Base-by-base conservation (phyloP, 2,797 vertebrate species). In the Falco rusticolus region DNA sequence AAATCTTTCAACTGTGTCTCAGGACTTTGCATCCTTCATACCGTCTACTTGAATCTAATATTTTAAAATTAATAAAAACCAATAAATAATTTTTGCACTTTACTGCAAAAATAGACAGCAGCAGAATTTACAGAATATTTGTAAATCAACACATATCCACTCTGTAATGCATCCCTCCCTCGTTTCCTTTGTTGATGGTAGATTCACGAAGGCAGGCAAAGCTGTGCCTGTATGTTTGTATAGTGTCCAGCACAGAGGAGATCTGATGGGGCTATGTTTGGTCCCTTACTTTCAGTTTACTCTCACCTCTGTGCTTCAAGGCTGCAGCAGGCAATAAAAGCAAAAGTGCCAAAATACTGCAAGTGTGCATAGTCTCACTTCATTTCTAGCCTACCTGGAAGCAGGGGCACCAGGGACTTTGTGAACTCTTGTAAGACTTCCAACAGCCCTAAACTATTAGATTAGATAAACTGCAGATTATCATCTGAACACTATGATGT, bases 381-480 rank as follows among this genome's bases (percentile, higher is more conserved):
- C 68, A 83, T 93, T 95, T 90, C 64, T 34, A 90, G 71, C 53
- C 71, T 78, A 95, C 93, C 88, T 89, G 91, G 85, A 92, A 85
- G 28, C 57, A 71, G 84, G 83, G 33, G 78, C 75, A 61, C 80
- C 66, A 65, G 41, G 75, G 78, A 37, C 63, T 77, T n/a, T 11
- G 68, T 59, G 78, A 85, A 78, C 75, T 41, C 45, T 17, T 66
- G 2, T 2, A 22, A 59, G 45, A 54, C 63, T 92, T 83, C 68
- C 81, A 90, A n/a, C 37, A 95, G 71, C 57, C 57, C 78, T 33
- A 56, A 87, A 2, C 21, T 45, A 31, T 31, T 81, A 78, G 84
- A 75, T 66, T 78, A 94, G 84, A 95, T 93, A 95, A 96, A 4
- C 33, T 87, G 71, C 74, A 91, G 92, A 90, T 87, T 89, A 95